Evolutionary conservation across 2,113 vertebrate genomes (phyloP), one percentile per base, ranked within the genome.

Genomic region (Myocastor coypus): DNA sequence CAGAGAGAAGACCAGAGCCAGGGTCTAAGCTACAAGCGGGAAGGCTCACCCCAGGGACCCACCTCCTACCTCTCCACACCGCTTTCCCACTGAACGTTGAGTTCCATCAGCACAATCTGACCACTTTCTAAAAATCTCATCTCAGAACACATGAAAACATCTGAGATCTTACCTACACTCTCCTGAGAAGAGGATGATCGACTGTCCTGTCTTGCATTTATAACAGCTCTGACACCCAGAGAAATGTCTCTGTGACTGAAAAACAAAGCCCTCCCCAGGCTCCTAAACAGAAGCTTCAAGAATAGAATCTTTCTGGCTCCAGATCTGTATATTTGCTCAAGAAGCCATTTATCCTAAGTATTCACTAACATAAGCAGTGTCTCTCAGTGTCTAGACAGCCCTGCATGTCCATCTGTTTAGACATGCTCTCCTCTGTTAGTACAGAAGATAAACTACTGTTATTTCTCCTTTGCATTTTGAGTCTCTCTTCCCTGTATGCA

Each of bases 391-490:
- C 42, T 83, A 64, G 81, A 83, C 55, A 83, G 5, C 52, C 37
- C 66, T 90, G 59, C 26, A 73, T 52, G 80, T 87, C 89, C 95
- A 94, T 96, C 83, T 98, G 96, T 78, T 95, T 96, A 82, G 77
- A 81, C 20, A 93, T 37, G n/a, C 73, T 94, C 96, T 87, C 32
- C 34, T 95, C 50, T 1, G 0, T 26, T 87, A n/a, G 83, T 75
- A n/a, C 16, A 22, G 22, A 66, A 90, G 80, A 94, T 96, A 92
- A 97, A 96, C 57, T 81, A 52, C 95, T 66, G 69, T 69, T 87
- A 83, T 93, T 95, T 50, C 66, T 80, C 30, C 50, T 95, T 83
- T 94, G 69, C 73, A 85, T 96, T 96, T 96, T 86, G 87, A 94
- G 55, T 40, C 46, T 96, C 11, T 95, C 96, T 92, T 90, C 91